Conservation (phyloP, 2,113 vertebrate species). For the Etheostoma spectabile region DNA sequence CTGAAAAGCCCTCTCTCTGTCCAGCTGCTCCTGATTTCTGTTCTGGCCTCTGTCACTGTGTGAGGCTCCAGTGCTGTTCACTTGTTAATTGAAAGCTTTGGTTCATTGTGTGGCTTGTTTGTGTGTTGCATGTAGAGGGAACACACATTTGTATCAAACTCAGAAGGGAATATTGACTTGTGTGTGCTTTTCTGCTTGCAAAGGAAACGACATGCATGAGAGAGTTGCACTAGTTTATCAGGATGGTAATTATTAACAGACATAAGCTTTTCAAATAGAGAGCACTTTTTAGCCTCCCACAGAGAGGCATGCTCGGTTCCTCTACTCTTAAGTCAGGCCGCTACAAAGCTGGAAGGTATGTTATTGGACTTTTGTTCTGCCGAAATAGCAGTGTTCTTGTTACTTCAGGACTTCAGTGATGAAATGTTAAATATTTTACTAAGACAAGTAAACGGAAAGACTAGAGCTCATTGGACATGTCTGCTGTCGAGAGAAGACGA, state of each 20-base stretch:
- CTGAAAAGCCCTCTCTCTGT: constrained; percentile 89
- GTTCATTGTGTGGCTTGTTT: constrained; percentile 27
- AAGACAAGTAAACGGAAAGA: constrained; percentile 16
- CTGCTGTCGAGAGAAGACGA: constrained; percentile 38
- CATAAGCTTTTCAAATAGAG: constrained; percentile 51
- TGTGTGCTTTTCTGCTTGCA: constrained; percentile 14
- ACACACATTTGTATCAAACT: constrained; percentile 45
- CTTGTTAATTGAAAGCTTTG: constrained; percentile 77
- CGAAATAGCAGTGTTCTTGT: background rate
- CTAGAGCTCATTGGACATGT: constrained; percentile 44
- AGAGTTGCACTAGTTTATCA: constrained; percentile 60
- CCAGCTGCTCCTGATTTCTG: constrained; percentile 93
- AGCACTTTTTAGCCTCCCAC: constrained; percentile 62
- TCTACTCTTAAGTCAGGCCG: background rate
- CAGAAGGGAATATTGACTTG: background rate
- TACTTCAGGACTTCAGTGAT: background rate
- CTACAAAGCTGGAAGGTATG: background rate
- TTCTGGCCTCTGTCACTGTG: constrained; percentile 87
- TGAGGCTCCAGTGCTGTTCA: constrained; percentile 82
- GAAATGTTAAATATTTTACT: background rate
- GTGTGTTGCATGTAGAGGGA: constrained; percentile 39
- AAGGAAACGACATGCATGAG: constrained; percentile 22
- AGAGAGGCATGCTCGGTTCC: constrained; percentile 27
- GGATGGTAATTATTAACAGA: constrained; percentile 84
- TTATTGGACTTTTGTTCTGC: background rate